Conservation (phyloP, 2,797 vertebrate genomes). For the Sebastes wilsoni region DNA sequence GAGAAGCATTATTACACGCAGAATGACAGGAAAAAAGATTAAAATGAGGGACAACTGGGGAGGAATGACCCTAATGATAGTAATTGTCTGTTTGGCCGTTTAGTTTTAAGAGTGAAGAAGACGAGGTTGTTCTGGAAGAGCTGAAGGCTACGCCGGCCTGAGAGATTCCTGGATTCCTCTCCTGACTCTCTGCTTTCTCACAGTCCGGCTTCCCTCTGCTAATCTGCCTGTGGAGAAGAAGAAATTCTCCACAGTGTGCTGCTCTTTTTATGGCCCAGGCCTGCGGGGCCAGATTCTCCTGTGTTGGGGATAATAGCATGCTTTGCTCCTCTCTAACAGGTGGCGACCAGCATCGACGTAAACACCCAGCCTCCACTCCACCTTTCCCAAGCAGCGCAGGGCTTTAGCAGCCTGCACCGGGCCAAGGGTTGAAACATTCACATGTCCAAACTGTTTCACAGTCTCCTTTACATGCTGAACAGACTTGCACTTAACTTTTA, state of each 20-base stretch:
- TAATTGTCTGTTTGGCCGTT: conserved; percentile 65
- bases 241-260: conserved; percentile 62
- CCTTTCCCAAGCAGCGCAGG: conserved; percentile 35
- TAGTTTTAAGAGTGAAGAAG: conserved; percentile 69
- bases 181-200: conserved; percentile 62
- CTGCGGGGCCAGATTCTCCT: conserved; percentile 83
- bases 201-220: conserved; percentile 44
- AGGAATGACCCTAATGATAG: conserved; percentile 74
- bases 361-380: conserved; percentile 67
- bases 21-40: conserved; percentile 31
- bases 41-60: conserved; percentile 46
- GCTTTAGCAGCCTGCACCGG: conserved; percentile 32
- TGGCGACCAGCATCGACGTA: conserved; percentile 76
- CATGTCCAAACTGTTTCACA: conserved; percentile 59
- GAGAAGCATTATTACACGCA: conserved; percentile 22
- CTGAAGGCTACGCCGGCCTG: conserved; percentile 65
- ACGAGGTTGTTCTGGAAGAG: conserved; percentile 56
- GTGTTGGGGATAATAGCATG: conserved; percentile 82
- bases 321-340: conserved; percentile 79
- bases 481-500: conserved; percentile 67
- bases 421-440: conserved; percentile 17
- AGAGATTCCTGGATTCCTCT: conserved; percentile 68
- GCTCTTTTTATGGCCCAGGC: conserved; percentile 78
- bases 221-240: conserved; percentile 49
- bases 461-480: conserved; percentile 43